Percentiles rank a stretch among this genome's conserved stretches.
phyloP scores from a whole-genome alignment of 2,888 invertebrate species.

The Carpatolechia fugitivella region DNA sequence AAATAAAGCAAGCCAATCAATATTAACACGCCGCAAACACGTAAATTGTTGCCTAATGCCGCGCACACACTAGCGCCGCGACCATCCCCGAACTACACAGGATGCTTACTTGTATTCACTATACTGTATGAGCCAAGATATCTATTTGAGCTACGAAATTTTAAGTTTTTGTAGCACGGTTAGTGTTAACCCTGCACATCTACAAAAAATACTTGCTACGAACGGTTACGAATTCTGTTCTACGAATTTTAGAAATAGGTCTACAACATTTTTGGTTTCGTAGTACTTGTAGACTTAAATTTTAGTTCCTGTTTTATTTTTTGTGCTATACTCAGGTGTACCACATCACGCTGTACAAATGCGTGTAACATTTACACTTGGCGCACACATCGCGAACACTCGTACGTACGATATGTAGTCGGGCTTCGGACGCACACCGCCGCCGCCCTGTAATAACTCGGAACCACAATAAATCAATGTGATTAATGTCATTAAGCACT shows the following conservation, averaged over 20 bases:
- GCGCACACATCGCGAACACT: constrained; percentile 43
- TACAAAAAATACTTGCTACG: neutral
- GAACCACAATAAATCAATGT: constrained; percentile 80
- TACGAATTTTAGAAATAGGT: neutral
- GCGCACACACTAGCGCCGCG: constrained; percentile 55
- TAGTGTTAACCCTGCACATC: too few relatives aligned
- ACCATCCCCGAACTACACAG: constrained; percentile 54
- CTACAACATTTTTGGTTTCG: too few relatives aligned
- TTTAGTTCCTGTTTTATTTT: neutral
- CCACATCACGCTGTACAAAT: constrained; percentile 56
- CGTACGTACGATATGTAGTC: constrained; percentile 27
- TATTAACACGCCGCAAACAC: constrained; percentile 80
- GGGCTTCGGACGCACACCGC: constrained; percentile 50
- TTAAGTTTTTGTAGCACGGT: neutral
- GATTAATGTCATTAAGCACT: constrained; percentile 80
- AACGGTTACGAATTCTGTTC: neutral
- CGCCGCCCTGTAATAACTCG: constrained; percentile 78
- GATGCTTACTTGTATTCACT: too few relatives aligned
- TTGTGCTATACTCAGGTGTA: neutral
- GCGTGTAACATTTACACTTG: constrained; percentile 69
- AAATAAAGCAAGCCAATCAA: constrained; percentile 80
- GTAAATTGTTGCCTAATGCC: constrained; percentile 80
- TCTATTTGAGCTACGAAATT: too few relatives aligned
- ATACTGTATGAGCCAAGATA: too few relatives aligned
- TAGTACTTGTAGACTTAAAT: too few relatives aligned